phyloP scores from a whole-genome alignment of 1,140 invertebrate species.

The Caenorhabditis briggsae region DNA sequence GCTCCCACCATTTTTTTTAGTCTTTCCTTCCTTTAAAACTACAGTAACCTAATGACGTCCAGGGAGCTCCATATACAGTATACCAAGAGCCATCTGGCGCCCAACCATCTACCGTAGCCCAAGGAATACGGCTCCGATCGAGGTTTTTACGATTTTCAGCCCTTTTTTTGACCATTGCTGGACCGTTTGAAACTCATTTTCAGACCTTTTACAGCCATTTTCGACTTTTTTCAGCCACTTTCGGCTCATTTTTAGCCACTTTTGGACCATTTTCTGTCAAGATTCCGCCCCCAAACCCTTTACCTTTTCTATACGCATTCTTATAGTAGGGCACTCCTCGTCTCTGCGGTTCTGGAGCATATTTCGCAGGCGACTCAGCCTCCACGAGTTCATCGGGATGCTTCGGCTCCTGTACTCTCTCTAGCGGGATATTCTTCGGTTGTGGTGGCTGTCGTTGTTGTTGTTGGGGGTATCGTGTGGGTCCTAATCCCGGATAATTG shows the following conservation, averaged over 20 bases:
- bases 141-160: too few species aligned
- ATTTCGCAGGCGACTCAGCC: neutral
- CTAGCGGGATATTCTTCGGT: slow-evolving; percentile 1
- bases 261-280: neutral
- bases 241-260: neutral
- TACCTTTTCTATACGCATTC: slow-evolving; percentile 13
- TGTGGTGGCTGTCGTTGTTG: neutral
- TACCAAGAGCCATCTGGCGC: too few species aligned
- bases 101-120: too few species aligned
- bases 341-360: slow-evolving; percentile 6
- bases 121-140: too few species aligned
- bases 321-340: slow-evolving; percentile 34
- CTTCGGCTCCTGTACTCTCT: neutral
- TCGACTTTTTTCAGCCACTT: too few species aligned
- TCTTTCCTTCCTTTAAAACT: too few species aligned
- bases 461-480: neutral
- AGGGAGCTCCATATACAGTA: too few species aligned
- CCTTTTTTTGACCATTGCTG: too few species aligned
- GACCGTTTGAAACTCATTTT: too few species aligned
- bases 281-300: neutral
- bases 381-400: neutral
- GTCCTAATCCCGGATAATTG: neutral
- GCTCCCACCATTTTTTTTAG: too few species aligned
- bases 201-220: too few species aligned
- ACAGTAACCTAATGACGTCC: too few species aligned